Base-by-base conservation (phyloP, 2,113 vertebrate species). In the Macquaria ambigua region DNA sequence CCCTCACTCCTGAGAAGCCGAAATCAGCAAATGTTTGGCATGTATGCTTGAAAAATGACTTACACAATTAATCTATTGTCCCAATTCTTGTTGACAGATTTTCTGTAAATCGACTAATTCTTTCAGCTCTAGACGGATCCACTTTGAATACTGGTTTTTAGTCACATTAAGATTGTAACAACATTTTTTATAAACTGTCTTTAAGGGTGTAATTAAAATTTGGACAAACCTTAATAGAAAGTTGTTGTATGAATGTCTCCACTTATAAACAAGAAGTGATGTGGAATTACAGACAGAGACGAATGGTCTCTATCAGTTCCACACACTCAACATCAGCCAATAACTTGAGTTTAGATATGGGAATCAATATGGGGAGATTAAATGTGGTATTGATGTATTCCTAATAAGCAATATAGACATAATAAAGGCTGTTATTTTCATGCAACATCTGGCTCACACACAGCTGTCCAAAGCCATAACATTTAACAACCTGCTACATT, bases 401-500 rank as follows among this genome's bases (percentile, higher is more conserved):
- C 15, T 23, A 3, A 48, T n/a, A n/a, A 8, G 14, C 1, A 43
- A 23, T 14, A 41, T 18, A 15, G 11, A 61, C 4, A 28, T 14
- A 20, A 67, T 46, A 46, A 63, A 41, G 37, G n/a, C 21, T 37
- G 8, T 16, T 72, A 25, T 73, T 74, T 52, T 73, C 2, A 41
- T 14, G 23, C 48, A 74, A 64, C 11, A 68, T 73, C 68, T 79
- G 61, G 11, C 58, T 73, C n/a, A 64, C 31, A 41, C 46, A 69
- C 61, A 73, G 50, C 62, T 82, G 74, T 25, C 34, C 34, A 55
- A 31, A 59, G 20, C 56, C 52, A 39, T 3, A 68, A 82, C 76
- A 66, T 34, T 10, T 50, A 62, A 59, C 53, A 84, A 41, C 31
- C 64, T 86, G 43, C 31, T 21, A 7, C 34, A 56, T 37, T 31